phyloP scores from a whole-genome alignment of 2,888 invertebrate genomes.

The Yponomeuta sedellus region DNA sequence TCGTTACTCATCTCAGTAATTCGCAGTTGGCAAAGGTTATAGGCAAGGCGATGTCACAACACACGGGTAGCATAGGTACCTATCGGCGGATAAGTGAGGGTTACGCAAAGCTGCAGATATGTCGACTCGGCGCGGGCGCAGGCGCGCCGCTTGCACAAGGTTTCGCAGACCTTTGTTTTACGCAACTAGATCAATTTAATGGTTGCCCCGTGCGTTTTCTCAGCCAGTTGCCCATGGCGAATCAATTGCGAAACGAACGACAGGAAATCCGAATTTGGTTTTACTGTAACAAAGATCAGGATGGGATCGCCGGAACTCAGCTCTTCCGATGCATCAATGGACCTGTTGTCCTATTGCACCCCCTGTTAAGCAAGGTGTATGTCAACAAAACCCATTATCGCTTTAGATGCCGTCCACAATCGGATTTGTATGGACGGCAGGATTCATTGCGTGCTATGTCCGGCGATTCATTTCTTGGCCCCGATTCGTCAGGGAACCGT shows the following conservation, averaged over 20 bases:
- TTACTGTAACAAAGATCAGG: slow-evolving; percentile 32
- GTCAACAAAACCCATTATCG: slow-evolving; percentile 37
- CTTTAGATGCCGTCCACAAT: slow-evolving; percentile 41
- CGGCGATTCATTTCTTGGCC: slow-evolving; percentile 46
- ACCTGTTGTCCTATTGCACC: slow-evolving; percentile 33
- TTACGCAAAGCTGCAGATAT: slow-evolving; percentile 76
- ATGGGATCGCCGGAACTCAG: slow-evolving; percentile 30
- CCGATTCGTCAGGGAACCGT: slow-evolving; percentile 33
- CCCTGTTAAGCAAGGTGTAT: slow-evolving; percentile 32
- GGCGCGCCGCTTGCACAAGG: slow-evolving; percentile 68
- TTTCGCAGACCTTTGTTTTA: slow-evolving; percentile 76
- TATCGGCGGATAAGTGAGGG: slow-evolving; percentile 73
- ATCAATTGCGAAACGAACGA: slow-evolving; percentile 25
- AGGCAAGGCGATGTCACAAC: slow-evolving; percentile 62
- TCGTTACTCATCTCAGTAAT: slow-evolving; percentile 10
- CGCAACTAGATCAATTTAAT: slow-evolving; percentile 75
- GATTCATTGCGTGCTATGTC: slow-evolving; percentile 38
- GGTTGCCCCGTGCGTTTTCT: slow-evolving; percentile 69
- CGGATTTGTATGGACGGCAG: slow-evolving; percentile 52
- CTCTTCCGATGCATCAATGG: slow-evolving; percentile 36
- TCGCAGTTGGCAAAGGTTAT: slow-evolving; percentile 39
- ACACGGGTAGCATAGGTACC: slow-evolving; percentile 45
- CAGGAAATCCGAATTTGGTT: slow-evolving; percentile 20
- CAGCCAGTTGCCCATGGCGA: slow-evolving; percentile 50
- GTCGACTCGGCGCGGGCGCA: slow-evolving; percentile 61